A percentile compares a stretch with the other conserved stretches of the same genome.
These are phyloP conservation scores for Anthrax anthrax DNA, from an alignment of 2,888 invertebrate genomes.

Conservation along the genomic window DNA sequence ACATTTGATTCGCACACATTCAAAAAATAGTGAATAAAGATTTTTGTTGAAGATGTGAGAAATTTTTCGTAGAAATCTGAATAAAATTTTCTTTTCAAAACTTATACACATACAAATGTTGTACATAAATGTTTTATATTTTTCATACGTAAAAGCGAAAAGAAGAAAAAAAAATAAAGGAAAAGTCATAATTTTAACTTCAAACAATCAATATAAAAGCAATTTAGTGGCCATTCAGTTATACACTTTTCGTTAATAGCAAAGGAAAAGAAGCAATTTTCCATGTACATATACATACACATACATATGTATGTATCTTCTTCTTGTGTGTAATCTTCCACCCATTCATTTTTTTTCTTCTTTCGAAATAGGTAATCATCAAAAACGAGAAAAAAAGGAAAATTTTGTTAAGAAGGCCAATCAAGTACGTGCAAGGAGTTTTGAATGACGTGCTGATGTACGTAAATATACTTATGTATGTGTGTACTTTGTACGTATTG, in stretches of 20 bases:
- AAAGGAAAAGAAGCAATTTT: slow-evolving; percentile 18
- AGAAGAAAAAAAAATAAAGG: background rate
- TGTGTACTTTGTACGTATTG: background rate
- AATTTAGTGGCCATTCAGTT: slow-evolving; percentile 17
- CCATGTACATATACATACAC: background rate
- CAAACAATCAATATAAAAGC: background rate
- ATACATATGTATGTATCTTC: too few relatives aligned
- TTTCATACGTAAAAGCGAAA: background rate
- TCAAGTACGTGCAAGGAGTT: slow-evolving; percentile 22
- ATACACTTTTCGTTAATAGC: slow-evolving; percentile 13
- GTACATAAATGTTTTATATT: too few relatives aligned
- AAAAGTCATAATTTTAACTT: background rate
- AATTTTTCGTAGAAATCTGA: background rate
- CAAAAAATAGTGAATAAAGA: too few relatives aligned
- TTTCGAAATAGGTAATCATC: slow-evolving; percentile 12
- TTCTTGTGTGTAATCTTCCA: too few relatives aligned
- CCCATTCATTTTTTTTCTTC: too few relatives aligned
- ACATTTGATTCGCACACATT: too few relatives aligned
- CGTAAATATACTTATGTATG: background rate
- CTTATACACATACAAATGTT: too few relatives aligned
- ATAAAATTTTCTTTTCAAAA: background rate
- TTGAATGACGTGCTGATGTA: background rate
- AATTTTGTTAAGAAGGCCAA: slow-evolving; percentile 23
- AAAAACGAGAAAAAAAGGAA: slow-evolving; percentile 11
- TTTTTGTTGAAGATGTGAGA: too few relatives aligned